Conservation (phyloP, 2,888 invertebrate genomes). For the Lasioglossum villosulum region DNA sequence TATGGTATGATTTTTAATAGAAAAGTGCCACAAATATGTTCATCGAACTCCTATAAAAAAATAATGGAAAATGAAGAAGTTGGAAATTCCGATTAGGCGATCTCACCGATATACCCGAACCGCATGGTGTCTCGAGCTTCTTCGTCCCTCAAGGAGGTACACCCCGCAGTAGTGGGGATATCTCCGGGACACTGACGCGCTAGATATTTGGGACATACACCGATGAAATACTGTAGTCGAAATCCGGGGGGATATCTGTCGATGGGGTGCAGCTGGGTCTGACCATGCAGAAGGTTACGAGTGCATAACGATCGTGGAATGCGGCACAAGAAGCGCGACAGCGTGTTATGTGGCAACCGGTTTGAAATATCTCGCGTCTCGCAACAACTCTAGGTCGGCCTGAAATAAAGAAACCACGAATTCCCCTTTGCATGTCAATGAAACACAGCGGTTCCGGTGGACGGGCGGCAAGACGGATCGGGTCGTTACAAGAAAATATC, state of each 20-base stretch:
- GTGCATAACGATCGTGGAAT: conserved; percentile 60
- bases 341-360: conserved; percentile 66
- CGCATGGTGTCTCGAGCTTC: too few relatives aligned
- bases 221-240: too few relatives aligned
- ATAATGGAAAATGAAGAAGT: too few relatives aligned
- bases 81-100: too few relatives aligned
- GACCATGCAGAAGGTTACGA: conserved; percentile 38
- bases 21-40: too few relatives aligned
- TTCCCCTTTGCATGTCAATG: conserved; percentile 57
- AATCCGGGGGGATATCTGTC: neutral
- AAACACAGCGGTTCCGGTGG: conserved; percentile 47
- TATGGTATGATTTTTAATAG: too few relatives aligned
- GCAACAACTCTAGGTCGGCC: conserved; percentile 56
- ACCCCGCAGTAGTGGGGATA: too few relatives aligned
- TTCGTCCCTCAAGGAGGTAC: too few relatives aligned
- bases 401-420: conserved; percentile 58
- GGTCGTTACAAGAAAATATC: conserved; percentile 41
- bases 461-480: conserved; percentile 45
- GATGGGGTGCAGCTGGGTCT: conserved; percentile 14
- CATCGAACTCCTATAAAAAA: too few relatives aligned
- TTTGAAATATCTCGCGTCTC: conserved; percentile 59
- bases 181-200: too few relatives aligned
- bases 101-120: too few relatives aligned
- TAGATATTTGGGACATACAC: too few relatives aligned
- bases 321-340: conserved; percentile 66